Evolutionary conservation across 2,113 vertebrate genomes (phyloP).

Genomic region (Aptenodytes forsteri): DNA sequence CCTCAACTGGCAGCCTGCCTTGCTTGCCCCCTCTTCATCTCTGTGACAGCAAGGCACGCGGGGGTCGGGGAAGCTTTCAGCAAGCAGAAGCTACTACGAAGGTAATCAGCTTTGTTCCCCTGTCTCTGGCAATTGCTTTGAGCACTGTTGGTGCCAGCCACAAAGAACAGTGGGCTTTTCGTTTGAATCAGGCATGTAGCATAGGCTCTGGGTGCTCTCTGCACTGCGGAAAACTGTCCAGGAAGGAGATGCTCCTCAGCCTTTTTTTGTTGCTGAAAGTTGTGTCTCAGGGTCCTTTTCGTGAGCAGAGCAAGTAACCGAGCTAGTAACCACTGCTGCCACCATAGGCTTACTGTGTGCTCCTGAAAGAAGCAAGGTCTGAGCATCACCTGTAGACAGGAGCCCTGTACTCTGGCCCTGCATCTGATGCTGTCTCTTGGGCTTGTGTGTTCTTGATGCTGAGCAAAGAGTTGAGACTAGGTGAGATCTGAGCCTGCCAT

Average conservation of each 20-base stretch:
- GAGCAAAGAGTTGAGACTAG: background rate
- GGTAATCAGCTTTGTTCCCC: background rate
- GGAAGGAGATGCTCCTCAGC: background rate
- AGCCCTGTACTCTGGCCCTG: background rate
- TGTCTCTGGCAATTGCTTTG: background rate
- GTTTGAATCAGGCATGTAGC: fast-evolving
- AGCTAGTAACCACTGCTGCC: background rate
- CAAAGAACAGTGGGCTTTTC: background rate
- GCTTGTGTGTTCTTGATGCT: background rate
- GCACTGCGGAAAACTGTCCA: background rate
- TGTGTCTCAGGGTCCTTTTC: background rate
- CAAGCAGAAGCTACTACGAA: background rate
- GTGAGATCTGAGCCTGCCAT: background rate
- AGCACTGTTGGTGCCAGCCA: background rate
- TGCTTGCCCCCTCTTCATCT: fast-evolving
- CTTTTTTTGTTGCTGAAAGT: background rate
- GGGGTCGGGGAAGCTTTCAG: background rate
- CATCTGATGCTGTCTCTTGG: background rate
- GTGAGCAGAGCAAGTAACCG: background rate
- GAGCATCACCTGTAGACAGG: background rate
- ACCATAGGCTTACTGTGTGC: background rate
- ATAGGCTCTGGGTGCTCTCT: background rate
- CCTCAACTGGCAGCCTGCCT: background rate
- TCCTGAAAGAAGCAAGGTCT: background rate
- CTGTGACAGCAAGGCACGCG: fast-evolving